phyloP scores from a whole-genome alignment of 2,113 vertebrate genomes.

The Zingel zingel region DNA sequence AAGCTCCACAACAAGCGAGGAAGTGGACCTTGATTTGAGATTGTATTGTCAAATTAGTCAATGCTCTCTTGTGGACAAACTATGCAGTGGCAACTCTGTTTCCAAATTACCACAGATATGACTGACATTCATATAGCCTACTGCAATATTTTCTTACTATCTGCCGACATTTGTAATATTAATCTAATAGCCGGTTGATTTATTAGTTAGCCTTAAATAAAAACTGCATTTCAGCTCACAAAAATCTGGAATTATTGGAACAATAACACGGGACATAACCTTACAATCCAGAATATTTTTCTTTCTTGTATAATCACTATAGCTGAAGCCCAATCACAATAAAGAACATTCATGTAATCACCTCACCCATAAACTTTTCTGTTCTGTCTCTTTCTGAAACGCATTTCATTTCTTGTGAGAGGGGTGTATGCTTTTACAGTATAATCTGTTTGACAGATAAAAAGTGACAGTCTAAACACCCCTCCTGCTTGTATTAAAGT shows the following conservation, averaged over 20 bases:
- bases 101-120: neutral
- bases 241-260: too few relatives aligned
- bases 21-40: neutral
- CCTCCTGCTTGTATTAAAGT: neutral
- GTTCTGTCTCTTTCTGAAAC: neutral
- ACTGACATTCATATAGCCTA: neutral
- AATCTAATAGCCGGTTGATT: neutral
- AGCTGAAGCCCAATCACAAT: neutral
- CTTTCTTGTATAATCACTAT: neutral
- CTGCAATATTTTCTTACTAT: neutral
- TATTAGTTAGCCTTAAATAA: too few relatives aligned
- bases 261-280: neutral
- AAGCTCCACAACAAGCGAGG: neutral
- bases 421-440: neutral
- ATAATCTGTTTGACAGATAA: conserved; percentile 28
- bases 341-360: neutral
- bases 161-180: too few relatives aligned
- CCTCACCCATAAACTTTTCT: neutral
- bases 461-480: conserved; percentile 29
- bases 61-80: conserved; percentile 12
- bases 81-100: neutral
- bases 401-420: neutral
- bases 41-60: neutral
- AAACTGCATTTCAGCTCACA: neutral
- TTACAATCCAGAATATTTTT: neutral